Conservation (phyloP, 2,888 invertebrate genomes). For the Papilio elwesi region DNA sequence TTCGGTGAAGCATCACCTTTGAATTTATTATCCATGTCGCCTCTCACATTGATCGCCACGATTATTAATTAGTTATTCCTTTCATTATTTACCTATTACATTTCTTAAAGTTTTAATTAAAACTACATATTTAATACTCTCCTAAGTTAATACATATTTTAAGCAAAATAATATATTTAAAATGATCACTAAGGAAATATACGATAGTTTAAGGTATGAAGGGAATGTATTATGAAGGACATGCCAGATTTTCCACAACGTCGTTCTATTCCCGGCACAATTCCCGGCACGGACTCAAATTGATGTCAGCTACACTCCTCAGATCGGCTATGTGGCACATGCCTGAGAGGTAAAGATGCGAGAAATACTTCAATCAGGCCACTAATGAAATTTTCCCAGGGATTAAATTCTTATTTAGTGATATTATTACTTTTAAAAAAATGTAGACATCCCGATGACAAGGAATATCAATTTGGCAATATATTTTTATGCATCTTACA, state of each 20-base stretch:
- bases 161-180: no score
- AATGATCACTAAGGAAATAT: background rate
- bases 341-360: conserved; percentile 23
- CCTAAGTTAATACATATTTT: no score
- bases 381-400: conserved; percentile 31
- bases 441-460: no score
- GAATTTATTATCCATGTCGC: no score
- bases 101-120: no score
- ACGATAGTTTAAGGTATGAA: background rate
- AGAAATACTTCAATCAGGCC: conserved; percentile 30
- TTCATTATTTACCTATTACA: no score
- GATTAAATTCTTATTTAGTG: background rate
- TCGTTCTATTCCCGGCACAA: background rate
- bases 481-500: no score
- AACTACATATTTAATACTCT: no score
- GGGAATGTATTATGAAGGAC: background rate
- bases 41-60: no score
- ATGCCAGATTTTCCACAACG: conserved; percentile 10
- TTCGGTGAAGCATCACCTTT: no score
- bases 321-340: conserved; percentile 14
- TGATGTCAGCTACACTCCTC: conserved; percentile 14
- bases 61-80: no score
- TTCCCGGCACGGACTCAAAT: conserved; percentile 21
- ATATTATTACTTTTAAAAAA: background rate
- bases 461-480: no score